Percentiles rank a stretch among this genome's conserved stretches.
These are phyloP conservation scores for Procavia capensis DNA, from an alignment of 2,113 vertebrate genomes.

Conservation along the genomic window DNA sequence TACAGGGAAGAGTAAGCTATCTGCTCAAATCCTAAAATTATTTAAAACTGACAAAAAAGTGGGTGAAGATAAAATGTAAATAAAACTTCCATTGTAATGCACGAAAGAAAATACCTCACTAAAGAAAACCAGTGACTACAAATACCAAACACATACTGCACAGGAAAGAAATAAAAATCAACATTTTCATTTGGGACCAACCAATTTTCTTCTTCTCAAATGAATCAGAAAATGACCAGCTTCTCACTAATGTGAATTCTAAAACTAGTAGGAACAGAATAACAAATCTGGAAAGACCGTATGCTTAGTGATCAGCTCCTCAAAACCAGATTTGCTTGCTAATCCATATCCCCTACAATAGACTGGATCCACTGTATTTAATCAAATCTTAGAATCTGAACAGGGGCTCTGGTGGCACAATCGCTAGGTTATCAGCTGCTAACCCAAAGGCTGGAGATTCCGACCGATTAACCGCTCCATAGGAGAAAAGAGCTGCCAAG, in stretches of 20 bases:
- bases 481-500: background rate
- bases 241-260: background rate
- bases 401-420: background rate
- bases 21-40: background rate
- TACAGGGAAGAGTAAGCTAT: conserved; percentile 33
- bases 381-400: conserved; percentile 24
- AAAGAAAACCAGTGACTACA: background rate
- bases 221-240: background rate
- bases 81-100: background rate
- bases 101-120: background rate
- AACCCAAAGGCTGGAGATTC: background rate
- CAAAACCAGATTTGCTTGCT: background rate
- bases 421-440: background rate
- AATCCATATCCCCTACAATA: background rate
- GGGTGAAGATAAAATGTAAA: background rate
- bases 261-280: background rate
- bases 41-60: background rate
- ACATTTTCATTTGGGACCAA: background rate
- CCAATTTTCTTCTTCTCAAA: background rate
- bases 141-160: background rate
- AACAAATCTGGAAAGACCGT: background rate
- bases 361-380: background rate
- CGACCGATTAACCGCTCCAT: background rate
- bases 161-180: background rate
- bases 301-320: background rate